A percentile compares a stretch with the other conserved stretches of the same genome.
phyloP scores from a whole-genome alignment of 2,888 invertebrate species.

The Theretra japonica region DNA sequence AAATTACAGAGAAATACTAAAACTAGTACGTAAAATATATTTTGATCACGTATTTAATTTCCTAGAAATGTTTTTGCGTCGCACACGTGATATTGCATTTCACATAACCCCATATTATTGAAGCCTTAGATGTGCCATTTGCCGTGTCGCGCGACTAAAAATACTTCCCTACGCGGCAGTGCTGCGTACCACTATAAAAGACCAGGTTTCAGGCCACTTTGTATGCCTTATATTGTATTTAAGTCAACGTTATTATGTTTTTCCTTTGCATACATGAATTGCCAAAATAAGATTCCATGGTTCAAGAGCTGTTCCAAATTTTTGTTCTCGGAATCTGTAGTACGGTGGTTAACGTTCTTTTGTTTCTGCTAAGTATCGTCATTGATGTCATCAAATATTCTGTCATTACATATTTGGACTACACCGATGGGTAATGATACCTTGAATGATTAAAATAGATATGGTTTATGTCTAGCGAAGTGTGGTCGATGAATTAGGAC shows the following conservation, averaged over 20 bases:
- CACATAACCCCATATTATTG: constrained; percentile 38
- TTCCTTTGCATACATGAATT: background rate
- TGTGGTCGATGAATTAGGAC: too few species aligned
- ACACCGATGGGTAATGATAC: too few species aligned
- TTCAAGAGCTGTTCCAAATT: too few species aligned
- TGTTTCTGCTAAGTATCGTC: too few species aligned
- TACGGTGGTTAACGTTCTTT: too few species aligned
- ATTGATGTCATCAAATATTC: too few species aligned
- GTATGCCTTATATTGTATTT: background rate
- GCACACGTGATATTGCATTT: constrained; percentile 32
- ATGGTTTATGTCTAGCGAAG: too few species aligned
- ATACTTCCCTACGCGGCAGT: constrained; percentile 40
- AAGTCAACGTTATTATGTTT: background rate
- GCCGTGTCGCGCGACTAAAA: constrained; percentile 45
- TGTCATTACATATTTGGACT: too few species aligned
- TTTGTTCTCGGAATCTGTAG: too few species aligned
- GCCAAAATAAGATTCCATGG: too few species aligned
- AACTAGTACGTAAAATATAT: background rate
- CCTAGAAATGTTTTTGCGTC: background rate
- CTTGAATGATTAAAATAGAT: too few species aligned
- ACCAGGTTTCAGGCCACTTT: background rate
- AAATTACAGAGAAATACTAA: too few species aligned
- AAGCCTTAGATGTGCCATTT: constrained; percentile 54
- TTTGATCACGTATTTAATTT: constrained; percentile 2
- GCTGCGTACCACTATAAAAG: background rate